phyloP scores from a whole-genome alignment of 2,888 invertebrate species.

The Monopis laevigella region DNA sequence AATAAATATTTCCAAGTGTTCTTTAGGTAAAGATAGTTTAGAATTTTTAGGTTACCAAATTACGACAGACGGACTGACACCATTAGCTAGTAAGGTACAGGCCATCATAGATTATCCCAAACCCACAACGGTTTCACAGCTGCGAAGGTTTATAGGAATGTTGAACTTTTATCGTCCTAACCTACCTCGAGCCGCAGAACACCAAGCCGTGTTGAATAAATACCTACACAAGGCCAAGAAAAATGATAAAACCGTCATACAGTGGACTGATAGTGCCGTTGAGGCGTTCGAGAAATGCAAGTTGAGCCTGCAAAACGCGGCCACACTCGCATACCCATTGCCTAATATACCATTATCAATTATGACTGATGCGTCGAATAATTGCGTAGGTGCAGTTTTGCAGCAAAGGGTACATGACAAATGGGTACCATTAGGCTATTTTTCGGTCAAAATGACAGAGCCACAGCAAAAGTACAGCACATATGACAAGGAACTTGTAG shows the following conservation, averaged over 20 bases:
- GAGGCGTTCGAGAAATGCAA: conserved; percentile 17
- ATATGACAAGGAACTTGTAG: conserved; percentile 19
- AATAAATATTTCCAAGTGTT: conserved; percentile 19
- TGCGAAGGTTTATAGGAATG: not conserved
- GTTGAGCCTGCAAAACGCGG: conserved; percentile 9
- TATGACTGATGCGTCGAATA: conserved; percentile 13
- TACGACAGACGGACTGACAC: not conserved
- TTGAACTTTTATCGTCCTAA: not conserved
- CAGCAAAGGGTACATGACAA: conserved; percentile 11
- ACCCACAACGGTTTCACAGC: not conserved
- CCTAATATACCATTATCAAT: conserved; percentile 7
- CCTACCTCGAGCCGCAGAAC: not conserved
- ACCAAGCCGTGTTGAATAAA: not conserved
- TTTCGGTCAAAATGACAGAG: conserved; percentile 13
- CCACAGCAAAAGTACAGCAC: conserved; percentile 16
- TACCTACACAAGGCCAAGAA: not conserved
- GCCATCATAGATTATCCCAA: not conserved
- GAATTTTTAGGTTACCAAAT: conserved; percentile 9
- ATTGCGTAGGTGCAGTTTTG: conserved; percentile 15
- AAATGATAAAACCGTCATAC: not conserved
- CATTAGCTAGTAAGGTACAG: not conserved
- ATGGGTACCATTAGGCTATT: conserved; percentile 18
- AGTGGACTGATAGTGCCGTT: conserved; percentile 13
- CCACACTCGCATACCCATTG: conserved; percentile 11
- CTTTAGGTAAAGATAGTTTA: conserved; percentile 14